A percentile compares a stretch with the other conserved stretches of the same genome.
Conservation (phyloP, 2,888 invertebrate species). For the Caradrina kadenii region DNA sequence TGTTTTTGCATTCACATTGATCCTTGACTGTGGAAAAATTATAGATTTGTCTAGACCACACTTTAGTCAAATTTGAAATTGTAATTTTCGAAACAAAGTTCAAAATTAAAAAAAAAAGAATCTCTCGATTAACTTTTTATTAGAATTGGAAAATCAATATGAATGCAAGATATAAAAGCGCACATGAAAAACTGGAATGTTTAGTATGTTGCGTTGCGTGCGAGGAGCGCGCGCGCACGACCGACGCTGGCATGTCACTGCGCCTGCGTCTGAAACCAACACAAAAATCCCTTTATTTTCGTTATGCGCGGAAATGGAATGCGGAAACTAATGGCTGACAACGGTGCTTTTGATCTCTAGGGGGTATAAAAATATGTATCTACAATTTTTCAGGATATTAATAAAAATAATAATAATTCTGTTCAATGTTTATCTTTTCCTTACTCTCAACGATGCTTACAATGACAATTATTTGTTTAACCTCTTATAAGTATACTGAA, state of each 20-base stretch:
- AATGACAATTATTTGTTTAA: background rate
- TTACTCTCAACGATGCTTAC: background rate
- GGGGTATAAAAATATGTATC: background rate
- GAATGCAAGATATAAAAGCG: constrained; percentile 56
- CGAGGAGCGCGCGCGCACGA: constrained; percentile 65
- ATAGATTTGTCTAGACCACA: background rate
- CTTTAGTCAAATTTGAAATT: background rate
- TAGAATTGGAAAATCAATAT: constrained; percentile 49
- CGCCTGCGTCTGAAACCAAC: constrained; percentile 72
- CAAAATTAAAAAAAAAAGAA: background rate
- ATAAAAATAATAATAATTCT: background rate
- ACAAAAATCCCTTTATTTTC: constrained; percentile 66
- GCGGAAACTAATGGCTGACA: constrained; percentile 54
- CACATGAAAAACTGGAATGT: constrained; percentile 64
- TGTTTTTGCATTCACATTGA: constrained; percentile 64
- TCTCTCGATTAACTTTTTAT: background rate
- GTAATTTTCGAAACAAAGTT: background rate
- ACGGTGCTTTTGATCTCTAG: constrained; percentile 11
- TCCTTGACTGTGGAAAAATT: constrained; percentile 43
- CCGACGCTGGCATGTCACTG: constrained; percentile 75
- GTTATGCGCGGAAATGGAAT: constrained; percentile 57
- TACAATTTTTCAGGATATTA: background rate
- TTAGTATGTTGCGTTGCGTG: constrained; percentile 56
- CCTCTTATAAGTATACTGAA: no score
- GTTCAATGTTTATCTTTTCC: background rate